These are phyloP conservation scores for Pachypanchax playfairii DNA, from an alignment of 2,113 vertebrate species.

Conservation along the genomic window DNA sequence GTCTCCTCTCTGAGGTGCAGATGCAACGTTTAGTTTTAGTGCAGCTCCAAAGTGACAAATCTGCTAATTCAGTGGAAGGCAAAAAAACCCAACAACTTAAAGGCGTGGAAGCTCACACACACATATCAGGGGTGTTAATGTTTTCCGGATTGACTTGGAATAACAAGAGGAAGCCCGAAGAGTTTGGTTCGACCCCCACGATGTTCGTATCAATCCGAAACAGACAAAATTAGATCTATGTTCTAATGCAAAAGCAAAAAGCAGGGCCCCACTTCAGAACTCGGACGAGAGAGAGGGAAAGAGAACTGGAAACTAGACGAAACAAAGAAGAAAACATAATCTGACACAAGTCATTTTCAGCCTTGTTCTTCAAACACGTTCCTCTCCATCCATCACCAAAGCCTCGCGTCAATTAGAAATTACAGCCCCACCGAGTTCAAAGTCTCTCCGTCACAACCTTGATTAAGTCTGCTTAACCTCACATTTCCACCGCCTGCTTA, in stretches of 20 bases:
- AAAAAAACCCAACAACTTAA: slow-evolving; percentile 52
- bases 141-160: slow-evolving; percentile 89
- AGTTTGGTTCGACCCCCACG: slow-evolving; percentile 95
- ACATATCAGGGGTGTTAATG: slow-evolving; percentile 35
- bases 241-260: slow-evolving; percentile 87
- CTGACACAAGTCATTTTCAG: slow-evolving; percentile 40
- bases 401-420: slow-evolving; percentile 75
- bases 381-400: slow-evolving; percentile 77
- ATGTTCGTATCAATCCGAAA: slow-evolving; percentile 97
- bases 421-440: slow-evolving; percentile 79
- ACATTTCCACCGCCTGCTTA: slow-evolving; percentile 78
- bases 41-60: slow-evolving; percentile 65
- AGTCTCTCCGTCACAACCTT: slow-evolving; percentile 78
- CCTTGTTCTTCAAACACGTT: slow-evolving; percentile 69
- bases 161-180: slow-evolving; percentile 93
- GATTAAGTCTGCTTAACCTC: slow-evolving; percentile 81
- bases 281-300: slow-evolving; percentile 54
- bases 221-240: slow-evolving; percentile 99
- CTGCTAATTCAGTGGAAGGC: slow-evolving; percentile 57
- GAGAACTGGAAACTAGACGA: slow-evolving; percentile 21
- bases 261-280: slow-evolving; percentile 87
- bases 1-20: slow-evolving; percentile 41
- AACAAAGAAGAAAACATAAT: slow-evolving; percentile 47
- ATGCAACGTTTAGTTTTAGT: slow-evolving; percentile 61
- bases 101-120: slow-evolving; percentile 35